A percentile compares a stretch with the other conserved stretches of the same genome.
phyloP scores from a whole-genome alignment of 2,888 invertebrate genomes.

The Acrobasis consociella region DNA sequence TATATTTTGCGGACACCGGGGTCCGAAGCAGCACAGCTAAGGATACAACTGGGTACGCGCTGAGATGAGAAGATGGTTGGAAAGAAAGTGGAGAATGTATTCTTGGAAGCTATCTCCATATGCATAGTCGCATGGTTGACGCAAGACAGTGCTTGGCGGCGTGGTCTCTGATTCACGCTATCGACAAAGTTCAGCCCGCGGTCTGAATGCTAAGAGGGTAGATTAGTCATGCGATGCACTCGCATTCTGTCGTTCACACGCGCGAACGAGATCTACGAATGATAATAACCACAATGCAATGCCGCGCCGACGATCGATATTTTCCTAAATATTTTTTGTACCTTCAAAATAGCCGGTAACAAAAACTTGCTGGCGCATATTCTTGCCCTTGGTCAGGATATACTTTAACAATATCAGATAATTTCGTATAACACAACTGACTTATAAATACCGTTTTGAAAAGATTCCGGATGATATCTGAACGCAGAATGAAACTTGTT shows the following conservation, averaged over 20 bases:
- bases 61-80: too few relatives aligned
- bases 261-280: constrained; percentile 54
- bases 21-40: background rate
- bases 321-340: too few relatives aligned
- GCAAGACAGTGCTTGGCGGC: constrained; percentile 21
- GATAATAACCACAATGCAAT: constrained; percentile 44
- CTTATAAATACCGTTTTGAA: too few relatives aligned
- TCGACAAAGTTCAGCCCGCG: constrained; percentile 53
- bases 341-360: too few relatives aligned
- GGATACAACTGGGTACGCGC: background rate
- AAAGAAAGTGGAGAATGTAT: background rate
- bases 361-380: too few relatives aligned
- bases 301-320: constrained; percentile 32
- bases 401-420: too few relatives aligned
- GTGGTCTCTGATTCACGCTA: constrained; percentile 50
- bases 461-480: too few relatives aligned
- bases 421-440: too few relatives aligned
- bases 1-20: background rate
- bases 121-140: constrained; percentile 2
- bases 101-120: background rate
- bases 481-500: too few relatives aligned
- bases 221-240: constrained; percentile 71
- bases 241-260: constrained; percentile 66
- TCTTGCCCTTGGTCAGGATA: too few relatives aligned
- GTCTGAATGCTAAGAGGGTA: constrained; percentile 64